Evolutionary conservation across 2,888 invertebrate species (phyloP).

Genomic region (Tachina lurida): DNA sequence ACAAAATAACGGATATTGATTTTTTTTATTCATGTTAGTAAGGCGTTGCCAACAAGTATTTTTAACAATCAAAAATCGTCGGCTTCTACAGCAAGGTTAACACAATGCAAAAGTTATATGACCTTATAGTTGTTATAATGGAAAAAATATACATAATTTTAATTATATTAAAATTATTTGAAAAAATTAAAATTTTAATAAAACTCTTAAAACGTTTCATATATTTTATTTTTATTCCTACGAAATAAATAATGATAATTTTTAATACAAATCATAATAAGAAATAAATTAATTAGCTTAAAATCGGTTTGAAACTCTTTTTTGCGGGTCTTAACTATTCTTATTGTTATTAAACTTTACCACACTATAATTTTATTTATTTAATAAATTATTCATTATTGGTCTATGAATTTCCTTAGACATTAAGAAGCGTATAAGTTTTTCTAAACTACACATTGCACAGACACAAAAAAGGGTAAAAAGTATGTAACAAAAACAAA

Average conservation of each 20-base stretch:
- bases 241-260: constrained; percentile 14
- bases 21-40: too few species aligned
- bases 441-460: constrained; percentile 42
- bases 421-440: constrained; percentile 22
- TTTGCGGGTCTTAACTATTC: not conserved
- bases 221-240: constrained; percentile 22
- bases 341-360: not conserved
- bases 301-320: constrained; percentile 46
- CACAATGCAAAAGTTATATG: too few species aligned
- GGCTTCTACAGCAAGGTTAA: too few species aligned
- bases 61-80: too few species aligned
- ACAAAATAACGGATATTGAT: too few species aligned
- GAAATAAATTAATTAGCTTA: constrained; percentile 9
- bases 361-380: constrained; percentile 8
- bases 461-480: not conserved
- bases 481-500: not conserved
- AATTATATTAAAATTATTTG: too few species aligned
- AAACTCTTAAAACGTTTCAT: not conserved
- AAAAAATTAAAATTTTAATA: not conserved
- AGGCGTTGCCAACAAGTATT: too few species aligned
- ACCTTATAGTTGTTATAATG: too few species aligned
- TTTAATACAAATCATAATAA: not conserved
- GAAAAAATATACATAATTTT: too few species aligned
- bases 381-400: constrained; percentile 17
- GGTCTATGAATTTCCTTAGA: constrained; percentile 26